phyloP scores from a whole-genome alignment of 2,888 invertebrate species.

The Malachius bipustulatus region DNA sequence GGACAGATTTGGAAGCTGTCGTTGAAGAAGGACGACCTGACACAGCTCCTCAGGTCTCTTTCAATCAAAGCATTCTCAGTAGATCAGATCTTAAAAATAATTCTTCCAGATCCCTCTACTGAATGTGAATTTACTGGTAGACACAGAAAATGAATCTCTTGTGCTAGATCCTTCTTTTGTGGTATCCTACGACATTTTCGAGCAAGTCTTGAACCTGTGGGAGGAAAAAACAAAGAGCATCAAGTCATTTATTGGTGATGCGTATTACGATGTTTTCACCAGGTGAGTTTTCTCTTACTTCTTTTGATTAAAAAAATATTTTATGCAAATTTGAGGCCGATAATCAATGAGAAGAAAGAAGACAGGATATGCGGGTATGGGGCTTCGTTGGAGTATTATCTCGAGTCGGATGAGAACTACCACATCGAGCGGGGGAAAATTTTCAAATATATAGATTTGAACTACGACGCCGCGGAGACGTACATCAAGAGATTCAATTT shows the following conservation, averaged over 20 bases:
- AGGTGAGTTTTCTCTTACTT: slow-evolving; percentile 37
- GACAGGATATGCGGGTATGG: slow-evolving; percentile 63
- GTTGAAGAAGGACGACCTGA: slow-evolving; percentile 40
- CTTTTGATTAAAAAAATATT: too few relatives aligned
- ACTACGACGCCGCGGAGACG: slow-evolving; percentile 48
- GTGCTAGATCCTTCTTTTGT: slow-evolving; percentile 49
- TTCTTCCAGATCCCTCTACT: slow-evolving; percentile 48
- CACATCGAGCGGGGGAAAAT: slow-evolving; percentile 42
- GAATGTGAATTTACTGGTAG: slow-evolving; percentile 42
- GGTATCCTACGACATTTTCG: slow-evolving; percentile 45
- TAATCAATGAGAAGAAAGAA: slow-evolving; percentile 71
- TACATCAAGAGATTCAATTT: slow-evolving; percentile 54
- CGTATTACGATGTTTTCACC: slow-evolving; percentile 58
- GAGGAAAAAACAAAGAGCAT: slow-evolving; percentile 56
- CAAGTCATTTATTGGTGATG: slow-evolving; percentile 59
- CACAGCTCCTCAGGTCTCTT: slow-evolving; percentile 32
- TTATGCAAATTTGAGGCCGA: slow-evolving; percentile 48
- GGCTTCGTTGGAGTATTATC: slow-evolving; percentile 56
- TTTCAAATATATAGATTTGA: slow-evolving; percentile 43
- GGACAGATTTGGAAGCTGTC: slow-evolving; percentile 38
- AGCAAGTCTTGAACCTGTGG: slow-evolving; percentile 52
- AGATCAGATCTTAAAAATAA: not conserved
- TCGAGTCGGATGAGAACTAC: slow-evolving; percentile 54
- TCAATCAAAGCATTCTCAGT: not conserved
- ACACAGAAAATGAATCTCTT: slow-evolving; percentile 31